These are phyloP conservation scores for Acridotheres tristis DNA, from an alignment of 2,797 vertebrate genomes.

Conservation along the genomic window DNA sequence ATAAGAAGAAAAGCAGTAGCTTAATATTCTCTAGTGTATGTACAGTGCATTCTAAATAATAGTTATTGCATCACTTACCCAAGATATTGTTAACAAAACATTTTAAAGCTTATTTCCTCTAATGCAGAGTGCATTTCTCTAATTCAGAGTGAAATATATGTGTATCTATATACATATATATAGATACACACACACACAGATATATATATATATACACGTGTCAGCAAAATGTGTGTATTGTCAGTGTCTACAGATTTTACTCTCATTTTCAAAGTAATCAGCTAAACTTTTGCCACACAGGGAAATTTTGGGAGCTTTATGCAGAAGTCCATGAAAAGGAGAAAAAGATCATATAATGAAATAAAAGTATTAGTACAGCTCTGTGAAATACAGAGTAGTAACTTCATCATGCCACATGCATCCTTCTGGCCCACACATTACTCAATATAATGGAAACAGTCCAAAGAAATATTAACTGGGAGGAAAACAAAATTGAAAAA, in stretches of 20 bases:
- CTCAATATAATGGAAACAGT: conserved; percentile 16
- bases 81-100: background rate
- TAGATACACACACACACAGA: too few species aligned
- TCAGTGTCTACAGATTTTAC: background rate
- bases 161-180: background rate
- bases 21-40: background rate
- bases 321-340: background rate
- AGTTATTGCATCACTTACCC: background rate
- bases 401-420: background rate
- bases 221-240: background rate
- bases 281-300: background rate
- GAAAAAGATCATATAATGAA: background rate
- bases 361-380: background rate
- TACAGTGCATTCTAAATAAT: background rate
- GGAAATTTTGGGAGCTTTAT: background rate
- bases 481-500: conserved; percentile 18
- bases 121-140: background rate
- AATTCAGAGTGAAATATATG: background rate
- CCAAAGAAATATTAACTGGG: background rate
- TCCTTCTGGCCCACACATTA: background rate
- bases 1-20: background rate
- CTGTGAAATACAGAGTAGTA: background rate
- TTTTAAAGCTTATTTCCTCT: background rate
- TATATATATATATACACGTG: background rate
- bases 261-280: background rate